Conservation (phyloP, 1,140 invertebrate genomes). For the Periplaneta americana region DNA sequence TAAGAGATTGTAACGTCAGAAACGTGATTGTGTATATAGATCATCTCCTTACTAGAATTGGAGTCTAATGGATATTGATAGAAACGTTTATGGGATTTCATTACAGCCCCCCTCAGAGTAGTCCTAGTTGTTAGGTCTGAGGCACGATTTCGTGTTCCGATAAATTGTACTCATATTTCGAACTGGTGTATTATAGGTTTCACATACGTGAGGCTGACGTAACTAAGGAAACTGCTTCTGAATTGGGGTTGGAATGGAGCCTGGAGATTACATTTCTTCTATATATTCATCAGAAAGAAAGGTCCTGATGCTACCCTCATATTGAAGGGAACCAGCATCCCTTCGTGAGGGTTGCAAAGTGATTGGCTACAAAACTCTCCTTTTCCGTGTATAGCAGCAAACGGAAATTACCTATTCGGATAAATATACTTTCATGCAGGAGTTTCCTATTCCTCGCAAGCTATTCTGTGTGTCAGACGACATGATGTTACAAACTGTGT, state of each 20-base stretch:
- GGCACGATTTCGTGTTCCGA: too few relatives aligned
- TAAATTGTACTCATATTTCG: too few relatives aligned
- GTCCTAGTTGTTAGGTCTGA: too few relatives aligned
- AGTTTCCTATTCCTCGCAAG: background rate
- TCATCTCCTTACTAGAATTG: too few relatives aligned
- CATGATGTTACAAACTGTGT: too few relatives aligned
- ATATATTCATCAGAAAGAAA: background rate
- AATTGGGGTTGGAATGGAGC: background rate
- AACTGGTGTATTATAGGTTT: background rate
- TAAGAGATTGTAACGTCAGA: too few relatives aligned
- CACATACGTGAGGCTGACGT: background rate
- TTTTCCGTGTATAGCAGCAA: background rate
- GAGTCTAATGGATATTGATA: too few relatives aligned
- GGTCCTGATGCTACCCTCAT: background rate
- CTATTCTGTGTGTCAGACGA: background rate
- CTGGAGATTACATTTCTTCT: background rate
- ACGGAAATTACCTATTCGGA: background rate
- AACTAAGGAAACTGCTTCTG: background rate
- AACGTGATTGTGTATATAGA: too few relatives aligned
- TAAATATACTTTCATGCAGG: background rate
- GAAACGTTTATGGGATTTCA: too few relatives aligned
- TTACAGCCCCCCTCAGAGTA: too few relatives aligned
- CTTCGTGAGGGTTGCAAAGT: background rate
- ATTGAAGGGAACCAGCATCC: background rate
- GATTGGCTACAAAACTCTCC: background rate